Evolutionary conservation across 2,888 invertebrate species (phyloP), one percentile per base, ranked within the genome.

Genomic region (Drosophila maculinotata): DNA sequence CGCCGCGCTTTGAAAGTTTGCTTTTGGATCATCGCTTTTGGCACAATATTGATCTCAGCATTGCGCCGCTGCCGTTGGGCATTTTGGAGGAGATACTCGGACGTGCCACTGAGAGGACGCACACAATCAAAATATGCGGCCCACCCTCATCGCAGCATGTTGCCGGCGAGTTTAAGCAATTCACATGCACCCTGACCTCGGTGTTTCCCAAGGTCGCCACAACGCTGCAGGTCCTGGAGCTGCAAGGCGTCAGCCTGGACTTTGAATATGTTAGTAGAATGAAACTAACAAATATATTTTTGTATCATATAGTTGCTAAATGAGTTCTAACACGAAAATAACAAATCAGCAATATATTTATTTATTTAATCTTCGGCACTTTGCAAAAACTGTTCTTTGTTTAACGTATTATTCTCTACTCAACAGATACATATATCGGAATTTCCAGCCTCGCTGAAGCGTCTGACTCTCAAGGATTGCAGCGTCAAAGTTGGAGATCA

Each of bases 361-460:
- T 20, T 20, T 20, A 20, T 20, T 20, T 20, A 20, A 20, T 4
- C 4, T 20, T 20, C 20, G 20, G 20, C 2, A 20, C 2, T 20
- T 4, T 4, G 20, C 2, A 20, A 20, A 3, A 20, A 20, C 20
- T 14, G 1, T 30, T 4, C 0, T 1, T 15, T 45, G 6, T 28
- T 8, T 20, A 20, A 20, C 5, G 5, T 1, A 36, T 36, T 14
- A 2, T 6, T 20, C 20, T 20, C 20, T 1, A 23, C 20, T 45
- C 9, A 26, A 90, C 44, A 96, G 95, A 93, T 94, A 0, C 92
- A 91, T 31, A 92, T 96, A 49, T 92, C 92, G 4, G 92, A 93
- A 73, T 96, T 96, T 86, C 96, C 96, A 0, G 79, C 89, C 2
- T 92, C 93, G 0, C 88, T 96, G 33, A 93, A 93, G 77, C 93